These are phyloP conservation scores for Actias luna DNA, from an alignment of 2,888 invertebrate species.

Conservation along the genomic window DNA sequence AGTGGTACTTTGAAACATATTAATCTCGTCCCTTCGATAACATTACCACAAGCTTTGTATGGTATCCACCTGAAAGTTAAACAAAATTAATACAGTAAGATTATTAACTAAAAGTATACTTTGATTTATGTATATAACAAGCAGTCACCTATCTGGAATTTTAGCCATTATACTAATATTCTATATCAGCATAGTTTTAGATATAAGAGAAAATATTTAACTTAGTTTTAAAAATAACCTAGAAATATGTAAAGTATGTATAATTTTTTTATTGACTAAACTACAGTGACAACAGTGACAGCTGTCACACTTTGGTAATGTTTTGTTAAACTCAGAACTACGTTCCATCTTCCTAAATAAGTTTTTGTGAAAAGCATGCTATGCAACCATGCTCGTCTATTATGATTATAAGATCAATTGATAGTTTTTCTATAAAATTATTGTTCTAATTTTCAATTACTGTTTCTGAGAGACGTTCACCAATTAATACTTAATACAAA, in stretches of 20 bases:
- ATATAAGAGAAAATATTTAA: neutral
- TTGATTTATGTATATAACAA: neutral
- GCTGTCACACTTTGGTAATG: no score
- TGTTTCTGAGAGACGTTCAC: no score
- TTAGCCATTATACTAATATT: conserved; percentile 31
- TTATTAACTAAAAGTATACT: neutral
- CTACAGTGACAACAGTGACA: no score
- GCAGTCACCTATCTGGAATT: conserved; percentile 59
- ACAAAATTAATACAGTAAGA: conserved; percentile 13
- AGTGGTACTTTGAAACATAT: conserved; percentile 89
- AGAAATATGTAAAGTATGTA: conserved; percentile 2
- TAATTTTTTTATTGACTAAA: neutral
- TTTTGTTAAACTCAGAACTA: no score
- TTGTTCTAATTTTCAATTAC: no score
- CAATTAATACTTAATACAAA: no score
- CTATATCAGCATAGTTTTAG: neutral
- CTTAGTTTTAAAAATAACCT: conserved; percentile 4
- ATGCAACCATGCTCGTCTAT: no score
- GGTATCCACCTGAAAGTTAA: conserved; percentile 81
- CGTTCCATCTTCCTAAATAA: no score
- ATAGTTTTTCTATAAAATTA: no score
- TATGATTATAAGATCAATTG: no score
- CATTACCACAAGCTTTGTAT: conserved; percentile 83
- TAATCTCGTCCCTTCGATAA: conserved; percentile 86
- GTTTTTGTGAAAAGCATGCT: no score